Percentiles rank a stretch among this genome's conserved stretches.
Evolutionary conservation across 2,888 invertebrate species (phyloP).

Genomic region (Nemotelus pantherinus): DNA sequence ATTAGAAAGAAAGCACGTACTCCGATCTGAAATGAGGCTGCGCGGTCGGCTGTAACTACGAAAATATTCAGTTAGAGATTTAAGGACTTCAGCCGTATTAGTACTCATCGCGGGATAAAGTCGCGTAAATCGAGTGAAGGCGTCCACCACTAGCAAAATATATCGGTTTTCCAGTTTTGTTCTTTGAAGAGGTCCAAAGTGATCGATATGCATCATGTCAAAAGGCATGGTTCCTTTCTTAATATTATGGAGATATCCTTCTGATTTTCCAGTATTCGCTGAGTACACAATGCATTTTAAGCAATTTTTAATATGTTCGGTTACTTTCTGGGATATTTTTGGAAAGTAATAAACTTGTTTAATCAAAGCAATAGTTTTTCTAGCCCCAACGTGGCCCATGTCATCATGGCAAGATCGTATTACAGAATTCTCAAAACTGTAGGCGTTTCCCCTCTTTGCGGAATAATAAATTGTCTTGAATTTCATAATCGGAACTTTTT

Average conservation of each 20-base stretch:
- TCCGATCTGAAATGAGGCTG: neutral
- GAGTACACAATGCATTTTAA: constrained; percentile 1
- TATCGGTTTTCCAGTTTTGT: neutral
- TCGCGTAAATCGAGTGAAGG: neutral
- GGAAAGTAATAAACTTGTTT: constrained; percentile 54
- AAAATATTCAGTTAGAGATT: neutral
- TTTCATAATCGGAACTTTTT: too few relatives aligned
- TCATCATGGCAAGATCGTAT: constrained; percentile 52
- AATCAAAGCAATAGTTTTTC: constrained; percentile 53
- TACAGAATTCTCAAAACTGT: constrained; percentile 45
- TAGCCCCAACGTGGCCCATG: constrained; percentile 56
- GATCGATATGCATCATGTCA: neutral
- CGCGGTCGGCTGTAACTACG: too few relatives aligned
- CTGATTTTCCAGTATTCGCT: constrained; percentile 39
- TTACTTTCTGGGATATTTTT: constrained; percentile 52
- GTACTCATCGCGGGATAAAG: neutral
- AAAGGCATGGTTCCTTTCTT: constrained; percentile 53
- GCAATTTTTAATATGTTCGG: constrained; percentile 48
- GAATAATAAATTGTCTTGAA: neutral
- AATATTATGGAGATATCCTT: constrained; percentile 54
- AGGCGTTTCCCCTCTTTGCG: too few relatives aligned
- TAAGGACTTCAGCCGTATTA: neutral
- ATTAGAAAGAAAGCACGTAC: neutral
- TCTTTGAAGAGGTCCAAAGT: neutral
- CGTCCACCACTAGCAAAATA: neutral